Evolutionary conservation across 2,888 invertebrate species (phyloP), one percentile per base, ranked within the genome.

Genomic region (Arctia plantaginis): DNA sequence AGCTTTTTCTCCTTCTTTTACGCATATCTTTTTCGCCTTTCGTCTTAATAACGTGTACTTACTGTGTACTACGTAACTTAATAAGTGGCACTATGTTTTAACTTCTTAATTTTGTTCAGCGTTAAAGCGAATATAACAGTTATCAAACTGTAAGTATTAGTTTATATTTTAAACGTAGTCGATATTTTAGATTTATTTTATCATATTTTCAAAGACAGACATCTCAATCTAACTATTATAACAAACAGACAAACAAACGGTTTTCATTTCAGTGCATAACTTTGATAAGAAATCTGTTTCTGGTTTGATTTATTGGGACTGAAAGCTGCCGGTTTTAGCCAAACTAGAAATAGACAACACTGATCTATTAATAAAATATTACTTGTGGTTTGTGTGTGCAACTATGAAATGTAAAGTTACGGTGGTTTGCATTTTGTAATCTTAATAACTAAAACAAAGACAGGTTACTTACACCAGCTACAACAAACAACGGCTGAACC

Each of bases 271-370:
- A 62, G 62, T 62, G 62, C 62, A 62, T 62, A 30, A 30, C 30
- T 62, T 62, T 30, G 30, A 62, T 62, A 62, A 18, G 6, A 62
- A 62, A 30, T 62, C 30, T 62, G 62, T 62, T 62, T 62, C 62
- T 30, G 0, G 30, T 30, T 30, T 62, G 59, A 62, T 62, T 62
- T 62, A 62, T 13, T 62, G 27, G 13, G 30, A 18, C 62, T 62
- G 13, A 62, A 62, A 62, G 62, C 62, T 62, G 62, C 62, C 62
- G 30, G 62, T 62, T 62, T 30, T 62, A 62, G 27, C 30, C 30
- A 30, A 62, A 62, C 62, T 30, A 62, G 62, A 62, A 62, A 62
- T 62, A 62, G 62, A 18, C 62, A 62, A 62, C 62, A 30, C 27
- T 30, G 15, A 30, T 18, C 30, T 62, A 62, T 30, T 62, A 18